Base-by-base conservation (phyloP, 2,888 invertebrate genomes). In the Sepiola atlantica region DNA sequence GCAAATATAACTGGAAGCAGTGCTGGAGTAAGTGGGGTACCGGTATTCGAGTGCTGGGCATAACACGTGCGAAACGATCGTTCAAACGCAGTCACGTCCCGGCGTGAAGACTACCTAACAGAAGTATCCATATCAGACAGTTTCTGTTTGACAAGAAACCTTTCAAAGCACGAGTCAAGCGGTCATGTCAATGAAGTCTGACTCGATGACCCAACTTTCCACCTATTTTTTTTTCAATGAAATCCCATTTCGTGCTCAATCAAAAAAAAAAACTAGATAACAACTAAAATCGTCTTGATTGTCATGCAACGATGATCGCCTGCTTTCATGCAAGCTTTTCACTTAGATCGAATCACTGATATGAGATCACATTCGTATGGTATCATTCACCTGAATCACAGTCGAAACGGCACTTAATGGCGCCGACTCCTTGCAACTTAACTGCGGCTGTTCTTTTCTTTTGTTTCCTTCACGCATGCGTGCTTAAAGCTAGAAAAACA, bases 371-470 rank as follows among this genome's bases (percentile, higher is more conserved):
- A 77, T 77, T 77, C 77, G n/a, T 32, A 28, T 61, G n/a, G n/a
- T 77, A 77, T 77, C 77, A 77, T 77, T 77, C 77, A 77, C 77
- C 77, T 77, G 77, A 77, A 77, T 77, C 77, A 21, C n/a, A 32
- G n/a, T n/a, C n/a, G 77, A n/a, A 77, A 10, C 12, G n/a, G n/a
- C n/a, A n/a, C 32, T n/a, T 77, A 77, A 77, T 77, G 77, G 77
- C 77, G 77, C 77, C 77, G 77, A 16, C 77, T 32, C n/a, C 77
- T 77, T n/a, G 77, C 77, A 77, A 77, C 77, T 77, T 77, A n/a
- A 32, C n/a, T n/a, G 77, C 77, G n/a, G 77, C n/a, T 77, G 77
- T 24, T 61, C 28, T 77, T n/a, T 77, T 77, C 16, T 77, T 77
- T 77, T 77, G 10, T 77, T 16, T 16, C 77, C n/a, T 77, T 77